Percentiles rank a stretch among this genome's conserved stretches.
Evolutionary conservation across 2,797 vertebrate species (phyloP).

Genomic region (Muscicapa striata): DNA sequence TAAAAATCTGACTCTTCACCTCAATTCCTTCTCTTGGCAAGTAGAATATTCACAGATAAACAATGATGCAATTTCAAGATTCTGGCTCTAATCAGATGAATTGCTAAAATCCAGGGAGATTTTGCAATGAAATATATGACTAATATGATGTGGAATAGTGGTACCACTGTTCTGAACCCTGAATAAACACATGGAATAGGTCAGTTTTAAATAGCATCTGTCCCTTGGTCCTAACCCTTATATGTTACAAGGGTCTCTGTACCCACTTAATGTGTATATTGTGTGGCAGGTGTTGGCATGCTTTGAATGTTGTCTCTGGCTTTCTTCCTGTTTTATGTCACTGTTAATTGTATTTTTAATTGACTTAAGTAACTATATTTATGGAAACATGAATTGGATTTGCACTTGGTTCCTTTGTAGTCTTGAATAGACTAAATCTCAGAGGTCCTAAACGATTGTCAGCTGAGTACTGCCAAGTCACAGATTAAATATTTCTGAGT

Average conservation of each 20-base stretch:
- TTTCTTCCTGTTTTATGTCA: background rate
- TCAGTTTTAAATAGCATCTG: background rate
- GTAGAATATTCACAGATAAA: conserved; percentile 7
- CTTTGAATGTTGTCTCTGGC: background rate
- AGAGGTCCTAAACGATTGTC: background rate
- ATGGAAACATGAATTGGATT: background rate
- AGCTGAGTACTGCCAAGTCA: background rate
- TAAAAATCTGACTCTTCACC: conserved; percentile 67
- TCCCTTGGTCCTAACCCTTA: background rate
- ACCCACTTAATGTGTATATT: background rate
- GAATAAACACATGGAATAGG: background rate
- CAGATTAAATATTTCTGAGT: background rate
- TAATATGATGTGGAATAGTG: background rate
- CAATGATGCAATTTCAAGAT: conserved; percentile 51
- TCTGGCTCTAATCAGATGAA: conserved; percentile 33
- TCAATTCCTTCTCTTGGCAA: conserved; percentile 23
- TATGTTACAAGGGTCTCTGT: background rate
- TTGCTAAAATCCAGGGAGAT: conserved; percentile 48
- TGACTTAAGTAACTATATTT: background rate
- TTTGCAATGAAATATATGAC: conserved; percentile 24
- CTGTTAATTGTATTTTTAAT: background rate
- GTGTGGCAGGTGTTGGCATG: background rate
- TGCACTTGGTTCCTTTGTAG: background rate
- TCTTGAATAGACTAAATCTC: background rate
- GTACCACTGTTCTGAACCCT: background rate